Evolutionary conservation across 2,797 vertebrate species (phyloP).

Genomic region (Myiotriccus ornatus): DNA sequence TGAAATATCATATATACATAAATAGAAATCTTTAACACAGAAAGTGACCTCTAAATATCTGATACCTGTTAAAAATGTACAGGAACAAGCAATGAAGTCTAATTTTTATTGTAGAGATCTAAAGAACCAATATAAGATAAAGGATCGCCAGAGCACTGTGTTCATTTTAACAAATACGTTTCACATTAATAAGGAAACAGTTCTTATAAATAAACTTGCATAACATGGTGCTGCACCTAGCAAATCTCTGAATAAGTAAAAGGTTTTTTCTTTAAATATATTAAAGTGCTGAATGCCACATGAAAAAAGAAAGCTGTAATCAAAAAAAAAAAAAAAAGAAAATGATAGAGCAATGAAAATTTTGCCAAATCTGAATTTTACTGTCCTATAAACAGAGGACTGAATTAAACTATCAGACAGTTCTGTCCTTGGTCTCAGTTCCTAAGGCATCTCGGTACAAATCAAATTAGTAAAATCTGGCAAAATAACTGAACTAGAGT

Average conservation of each 20-base stretch:
- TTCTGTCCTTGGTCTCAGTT: neutral
- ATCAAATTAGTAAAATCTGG: neutral
- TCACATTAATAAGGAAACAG: neutral
- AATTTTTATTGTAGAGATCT: neutral
- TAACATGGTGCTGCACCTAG: neutral
- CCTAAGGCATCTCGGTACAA: neutral
- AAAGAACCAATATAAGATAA: neutral
- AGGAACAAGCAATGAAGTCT: neutral
- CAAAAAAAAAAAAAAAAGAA: accelerated
- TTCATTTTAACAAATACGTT: neutral
- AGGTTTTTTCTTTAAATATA: neutral
- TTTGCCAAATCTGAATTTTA: neutral
- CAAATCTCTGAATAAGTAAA: neutral
- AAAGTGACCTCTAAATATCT: neutral
- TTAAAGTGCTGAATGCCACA: neutral
- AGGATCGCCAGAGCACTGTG: neutral
- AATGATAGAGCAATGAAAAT: neutral
- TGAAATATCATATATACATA: neutral
- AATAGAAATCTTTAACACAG: neutral
- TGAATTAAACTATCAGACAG: neutral
- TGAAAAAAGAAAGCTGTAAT: neutral
- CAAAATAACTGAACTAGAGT: neutral
- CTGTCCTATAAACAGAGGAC: neutral
- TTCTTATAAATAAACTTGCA: neutral
- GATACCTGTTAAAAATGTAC: neutral